A percentile compares a stretch with the other conserved stretches of the same genome.
Evolutionary conservation across 1,140 invertebrate species (phyloP).

Genomic region (Argopecten irradians): DNA sequence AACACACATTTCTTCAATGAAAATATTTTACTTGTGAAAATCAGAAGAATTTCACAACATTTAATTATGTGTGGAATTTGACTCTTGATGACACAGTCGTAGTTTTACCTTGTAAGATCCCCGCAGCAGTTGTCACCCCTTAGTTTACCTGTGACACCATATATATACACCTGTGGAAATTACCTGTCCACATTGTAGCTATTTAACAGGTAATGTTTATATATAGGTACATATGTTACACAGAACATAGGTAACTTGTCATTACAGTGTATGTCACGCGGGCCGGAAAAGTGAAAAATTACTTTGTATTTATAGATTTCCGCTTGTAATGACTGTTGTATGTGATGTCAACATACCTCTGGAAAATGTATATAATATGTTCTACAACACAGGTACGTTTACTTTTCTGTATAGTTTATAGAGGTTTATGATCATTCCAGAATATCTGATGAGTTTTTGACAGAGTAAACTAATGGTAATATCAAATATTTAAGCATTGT

Average conservation of each 20-base stretch:
- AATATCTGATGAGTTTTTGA: no score
- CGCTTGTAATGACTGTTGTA: background rate
- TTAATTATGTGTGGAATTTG: slow-evolving; percentile 11
- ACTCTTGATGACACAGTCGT: background rate
- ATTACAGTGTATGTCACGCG: background rate
- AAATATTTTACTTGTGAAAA: background rate
- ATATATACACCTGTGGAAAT: slow-evolving; percentile 20
- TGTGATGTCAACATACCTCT: background rate
- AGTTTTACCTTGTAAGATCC: background rate
- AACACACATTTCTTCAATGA: background rate
- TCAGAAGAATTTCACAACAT: background rate
- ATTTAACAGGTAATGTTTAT: background rate
- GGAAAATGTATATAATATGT: background rate
- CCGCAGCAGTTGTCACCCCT: background rate
- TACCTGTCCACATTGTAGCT: slow-evolving; percentile 3
- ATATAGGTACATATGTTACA: background rate
- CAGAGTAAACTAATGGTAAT: no score
- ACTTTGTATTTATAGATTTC: background rate
- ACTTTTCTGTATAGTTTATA: background rate
- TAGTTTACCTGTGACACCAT: background rate
- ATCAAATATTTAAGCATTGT: no score
- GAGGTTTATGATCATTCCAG: no score
- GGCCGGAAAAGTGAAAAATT: background rate
- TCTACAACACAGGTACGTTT: background rate
- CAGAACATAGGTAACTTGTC: background rate